Evolutionary conservation across 2,113 vertebrate species (phyloP), one percentile per base, ranked within the genome.

Genomic region (Leucopternis melanops): DNA sequence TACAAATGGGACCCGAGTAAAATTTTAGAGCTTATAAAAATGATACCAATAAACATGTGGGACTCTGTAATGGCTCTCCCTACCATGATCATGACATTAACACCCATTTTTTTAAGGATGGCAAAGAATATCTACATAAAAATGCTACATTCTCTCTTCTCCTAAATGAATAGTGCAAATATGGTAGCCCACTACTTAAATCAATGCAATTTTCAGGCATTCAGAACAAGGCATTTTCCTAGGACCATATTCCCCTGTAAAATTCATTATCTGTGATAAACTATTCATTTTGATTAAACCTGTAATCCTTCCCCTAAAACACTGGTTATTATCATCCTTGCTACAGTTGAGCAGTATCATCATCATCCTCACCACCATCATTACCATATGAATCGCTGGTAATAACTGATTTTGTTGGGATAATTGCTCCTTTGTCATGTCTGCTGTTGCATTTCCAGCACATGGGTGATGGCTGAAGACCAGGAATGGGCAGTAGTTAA

Each of bases 301-400:
- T 96, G 92, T 85, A 96, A 97, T 96, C 95, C 45, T 0, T 89
- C 42, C 77, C 81, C 58, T 96, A 93, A 97, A 96, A 84, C 93
- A 97, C 84, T 96, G 61, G 90, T 96, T 96, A 97, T 96, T 96
- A 97, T 95, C 66, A 96, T 78, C 84, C 93, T 96, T 42, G 25
- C 74, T 92, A 84, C 42, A 65, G 74, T 94, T 92, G 40, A 95
- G 90, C 86, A 85, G 86, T 87, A 94, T 79, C 96, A 96, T 96
- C 97, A 94, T 91, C 97, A 92, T 96, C 96, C 90, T 97, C 92
- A 95, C 70, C 32, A 59, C 71, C 40, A 71, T 96, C 95, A 97
- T 97, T 97, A 96, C 71, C 97, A 97, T 97, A 97, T 97, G 97
- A 97, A 97, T 97, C 5, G 26, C 77, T 74, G 61, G 81, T 97